phyloP scores from a whole-genome alignment of 92 coral and sea anemone species.

The Porites divaricata region DNA sequence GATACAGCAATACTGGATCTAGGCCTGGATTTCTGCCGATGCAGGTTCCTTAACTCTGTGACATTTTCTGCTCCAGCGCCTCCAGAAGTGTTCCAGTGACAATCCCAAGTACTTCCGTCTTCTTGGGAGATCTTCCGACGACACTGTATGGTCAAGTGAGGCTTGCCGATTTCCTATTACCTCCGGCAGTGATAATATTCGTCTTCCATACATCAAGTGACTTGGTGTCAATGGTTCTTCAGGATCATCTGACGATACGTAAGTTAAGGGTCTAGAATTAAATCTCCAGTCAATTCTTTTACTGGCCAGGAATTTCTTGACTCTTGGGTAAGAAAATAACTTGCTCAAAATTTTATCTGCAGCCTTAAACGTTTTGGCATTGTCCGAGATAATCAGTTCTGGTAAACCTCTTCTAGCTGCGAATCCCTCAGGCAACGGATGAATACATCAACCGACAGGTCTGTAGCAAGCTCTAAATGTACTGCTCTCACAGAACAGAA shows the following conservation, averaged over 20 bases:
- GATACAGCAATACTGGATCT: slow-evolving; percentile 7
- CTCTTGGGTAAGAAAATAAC: slow-evolving; percentile 44
- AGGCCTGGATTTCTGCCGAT: slow-evolving; percentile 19
- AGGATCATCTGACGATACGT: slow-evolving; percentile 58
- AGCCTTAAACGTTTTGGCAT: slow-evolving; percentile 69
- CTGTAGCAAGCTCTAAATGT: slow-evolving; percentile 55
- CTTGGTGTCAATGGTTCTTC: slow-evolving; percentile 70
- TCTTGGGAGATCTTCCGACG: slow-evolving; percentile 16
- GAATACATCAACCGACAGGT: slow-evolving; percentile 46
- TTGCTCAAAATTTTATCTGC: slow-evolving; percentile 45
- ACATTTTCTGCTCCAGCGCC: slow-evolving; percentile 43
- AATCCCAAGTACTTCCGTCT: slow-evolving; percentile 23
- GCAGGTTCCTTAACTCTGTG: slow-evolving; percentile 38
- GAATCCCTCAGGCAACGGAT: slow-evolving; percentile 48
- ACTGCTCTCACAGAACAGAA: slow-evolving; percentile 60
- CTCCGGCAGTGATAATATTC: slow-evolving; percentile 61
- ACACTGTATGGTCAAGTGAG: background rate
- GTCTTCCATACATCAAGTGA: slow-evolving; percentile 59
- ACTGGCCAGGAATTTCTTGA: slow-evolving; percentile 35
- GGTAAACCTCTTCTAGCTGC: slow-evolving; percentile 60
- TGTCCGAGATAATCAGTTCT: slow-evolving; percentile 43
- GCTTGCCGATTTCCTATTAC: background rate
- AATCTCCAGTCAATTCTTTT: slow-evolving; percentile 61
- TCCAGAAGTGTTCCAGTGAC: slow-evolving; percentile 43
- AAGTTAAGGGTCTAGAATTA: slow-evolving; percentile 67